These are phyloP conservation scores for Rutpela maculata DNA, from an alignment of 2,888 invertebrate species.

Conservation along the genomic window DNA sequence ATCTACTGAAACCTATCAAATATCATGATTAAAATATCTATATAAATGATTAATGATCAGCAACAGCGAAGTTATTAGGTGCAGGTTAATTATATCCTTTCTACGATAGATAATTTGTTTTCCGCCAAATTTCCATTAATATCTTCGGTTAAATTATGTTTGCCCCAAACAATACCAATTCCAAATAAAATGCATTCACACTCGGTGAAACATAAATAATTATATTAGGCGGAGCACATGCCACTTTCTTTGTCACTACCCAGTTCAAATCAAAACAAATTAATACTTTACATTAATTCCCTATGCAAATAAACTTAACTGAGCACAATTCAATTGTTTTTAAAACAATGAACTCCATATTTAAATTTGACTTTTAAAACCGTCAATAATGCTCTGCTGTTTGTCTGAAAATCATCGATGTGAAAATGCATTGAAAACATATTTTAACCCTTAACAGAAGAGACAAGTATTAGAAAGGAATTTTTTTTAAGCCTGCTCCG, in stretches of 20 bases:
- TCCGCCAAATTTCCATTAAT: neutral
- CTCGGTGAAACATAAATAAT: constrained; percentile 57
- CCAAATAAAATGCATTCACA: constrained; percentile 45
- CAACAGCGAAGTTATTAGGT: neutral
- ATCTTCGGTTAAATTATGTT: neutral
- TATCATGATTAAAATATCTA: neutral
- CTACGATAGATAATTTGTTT: neutral
- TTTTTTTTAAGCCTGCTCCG: constrained; percentile 46
- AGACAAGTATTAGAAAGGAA: constrained; percentile 27
- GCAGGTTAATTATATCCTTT: neutral
- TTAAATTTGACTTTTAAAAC: constrained; percentile 15
- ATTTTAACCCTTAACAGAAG: constrained; percentile 25
- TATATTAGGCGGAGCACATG: constrained; percentile 59
- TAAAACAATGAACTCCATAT: constrained; percentile 44
- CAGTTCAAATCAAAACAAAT: constrained; percentile 59
- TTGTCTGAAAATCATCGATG: constrained; percentile 45
- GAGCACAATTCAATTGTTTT: constrained; percentile 37
- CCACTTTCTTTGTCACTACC: constrained; percentile 54
- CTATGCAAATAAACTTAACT: constrained; percentile 35
- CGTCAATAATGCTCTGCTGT: constrained; percentile 12
- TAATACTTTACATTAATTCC: constrained; percentile 41
- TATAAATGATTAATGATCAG: neutral
- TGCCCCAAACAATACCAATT: constrained; percentile 10
- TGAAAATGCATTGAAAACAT: constrained; percentile 44
- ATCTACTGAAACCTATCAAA: neutral